Percentiles rank a stretch among this genome's conserved stretches.
phyloP scores from a whole-genome alignment of 2,888 invertebrate species.

The Bellardia bayeri region DNA sequence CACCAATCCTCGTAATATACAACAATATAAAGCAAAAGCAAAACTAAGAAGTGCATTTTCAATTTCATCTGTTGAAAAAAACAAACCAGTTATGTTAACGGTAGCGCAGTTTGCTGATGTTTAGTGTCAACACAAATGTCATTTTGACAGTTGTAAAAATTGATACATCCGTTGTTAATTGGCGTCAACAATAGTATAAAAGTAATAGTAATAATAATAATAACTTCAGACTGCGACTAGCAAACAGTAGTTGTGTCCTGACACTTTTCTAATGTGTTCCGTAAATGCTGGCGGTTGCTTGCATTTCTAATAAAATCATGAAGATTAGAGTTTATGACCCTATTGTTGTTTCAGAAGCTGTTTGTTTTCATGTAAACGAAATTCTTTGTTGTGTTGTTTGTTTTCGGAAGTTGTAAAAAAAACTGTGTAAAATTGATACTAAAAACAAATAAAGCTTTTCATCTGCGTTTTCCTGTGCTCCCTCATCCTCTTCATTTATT shows the following conservation, averaged over 20 bases:
- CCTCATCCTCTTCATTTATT: constrained; percentile 14
- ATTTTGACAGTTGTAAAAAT: constrained; percentile 76
- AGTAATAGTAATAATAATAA: constrained; percentile 61
- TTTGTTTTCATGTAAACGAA: constrained; percentile 29
- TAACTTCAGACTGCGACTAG: constrained; percentile 32
- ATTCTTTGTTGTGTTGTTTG: constrained; percentile 63
- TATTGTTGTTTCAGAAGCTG: constrained; percentile 28
- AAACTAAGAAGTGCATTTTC: constrained; percentile 23
- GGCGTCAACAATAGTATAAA: constrained; percentile 54
- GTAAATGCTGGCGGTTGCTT: constrained; percentile 9
- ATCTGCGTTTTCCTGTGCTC: constrained; percentile 69
- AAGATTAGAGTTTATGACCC: constrained; percentile 73
- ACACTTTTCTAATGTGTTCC: constrained; percentile 36
- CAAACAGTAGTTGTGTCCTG: constrained; percentile 21
- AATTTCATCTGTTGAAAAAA: constrained; percentile 31
- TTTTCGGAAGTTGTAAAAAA: constrained; percentile 81
- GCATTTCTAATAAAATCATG: constrained; percentile 65
- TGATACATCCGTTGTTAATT: constrained; percentile 66
- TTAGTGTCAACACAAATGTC: constrained; percentile 77
- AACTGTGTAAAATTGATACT: constrained; percentile 76
- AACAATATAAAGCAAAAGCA: constrained; percentile 1
- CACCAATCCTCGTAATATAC: constrained; percentile 13
- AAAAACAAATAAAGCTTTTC: constrained; percentile 75
- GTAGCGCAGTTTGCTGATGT: constrained; percentile 53
- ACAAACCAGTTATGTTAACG: constrained; percentile 36